These are phyloP conservation scores for Belonocnema kinseyi DNA, from an alignment of 1,140 invertebrate genomes.

Conservation along the genomic window DNA sequence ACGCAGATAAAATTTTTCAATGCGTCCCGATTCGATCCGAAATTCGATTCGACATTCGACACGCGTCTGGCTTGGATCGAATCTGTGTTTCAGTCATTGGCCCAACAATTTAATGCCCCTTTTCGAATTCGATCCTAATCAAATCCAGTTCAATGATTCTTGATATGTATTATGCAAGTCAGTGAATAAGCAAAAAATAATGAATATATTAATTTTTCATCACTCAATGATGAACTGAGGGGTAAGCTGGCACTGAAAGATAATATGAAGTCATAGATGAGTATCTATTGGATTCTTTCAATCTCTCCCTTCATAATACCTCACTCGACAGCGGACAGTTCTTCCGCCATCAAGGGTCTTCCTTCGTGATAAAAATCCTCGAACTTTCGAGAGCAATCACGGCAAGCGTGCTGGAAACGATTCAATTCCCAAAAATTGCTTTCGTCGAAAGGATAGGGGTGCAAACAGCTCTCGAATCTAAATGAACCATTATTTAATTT, in stretches of 20 bases:
- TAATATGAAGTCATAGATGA: constrained; percentile 53
- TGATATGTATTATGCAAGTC: too few relatives aligned
- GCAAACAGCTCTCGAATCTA: too few relatives aligned
- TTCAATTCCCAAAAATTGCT: constrained; percentile 12
- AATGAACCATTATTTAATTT: too few relatives aligned
- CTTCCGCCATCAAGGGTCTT: constrained; percentile 48
- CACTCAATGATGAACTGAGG: neutral
- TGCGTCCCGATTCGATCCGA: too few relatives aligned
- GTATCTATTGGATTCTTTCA: constrained; percentile 25
- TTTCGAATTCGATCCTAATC: neutral
- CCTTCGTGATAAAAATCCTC: constrained; percentile 46
- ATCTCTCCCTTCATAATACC: constrained; percentile 37
- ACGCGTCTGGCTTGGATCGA: too few relatives aligned
- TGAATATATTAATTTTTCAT: constrained; percentile 41
- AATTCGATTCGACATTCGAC: too few relatives aligned
- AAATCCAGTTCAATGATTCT: constrained; percentile 30
- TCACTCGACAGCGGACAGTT: constrained; percentile 36
- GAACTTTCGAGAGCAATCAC: constrained; percentile 35
- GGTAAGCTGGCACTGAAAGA: constrained; percentile 38
- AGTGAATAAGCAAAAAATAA: constrained; percentile 44
- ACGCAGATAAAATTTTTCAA: too few relatives aligned
- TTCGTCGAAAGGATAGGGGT: neutral
- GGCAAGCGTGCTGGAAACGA: neutral
- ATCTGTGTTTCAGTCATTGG: too few relatives aligned
- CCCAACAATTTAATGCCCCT: neutral